These are phyloP conservation scores for Galerucella nymphaeae DNA, from an alignment of 2,888 invertebrate species.

Conservation along the genomic window DNA sequence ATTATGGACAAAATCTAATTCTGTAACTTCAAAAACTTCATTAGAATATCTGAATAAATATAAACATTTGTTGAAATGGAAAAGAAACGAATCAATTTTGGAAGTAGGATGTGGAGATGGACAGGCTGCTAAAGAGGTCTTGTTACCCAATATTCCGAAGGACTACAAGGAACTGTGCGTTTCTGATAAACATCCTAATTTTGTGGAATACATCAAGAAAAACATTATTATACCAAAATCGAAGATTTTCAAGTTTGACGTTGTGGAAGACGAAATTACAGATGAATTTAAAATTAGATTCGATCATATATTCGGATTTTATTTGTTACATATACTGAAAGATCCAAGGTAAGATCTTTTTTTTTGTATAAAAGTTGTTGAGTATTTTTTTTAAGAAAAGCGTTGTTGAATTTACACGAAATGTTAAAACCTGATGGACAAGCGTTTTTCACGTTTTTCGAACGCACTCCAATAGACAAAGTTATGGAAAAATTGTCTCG, in stretches of 20 bases:
- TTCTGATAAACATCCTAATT: background rate
- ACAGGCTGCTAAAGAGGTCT: background rate
- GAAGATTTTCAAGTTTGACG: slow-evolving; percentile 5
- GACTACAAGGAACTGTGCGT: slow-evolving; percentile 21
- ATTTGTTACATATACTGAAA: background rate
- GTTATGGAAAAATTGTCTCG: background rate
- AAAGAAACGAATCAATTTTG: slow-evolving; percentile 17
- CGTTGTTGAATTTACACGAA: slow-evolving; percentile 9
- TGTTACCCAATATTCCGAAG: slow-evolving; percentile 15
- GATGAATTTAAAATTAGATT: slow-evolving; percentile 8
- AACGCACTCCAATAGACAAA: background rate
- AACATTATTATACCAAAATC: background rate
- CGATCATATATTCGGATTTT: slow-evolving; percentile 22
- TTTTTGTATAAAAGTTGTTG: background rate
- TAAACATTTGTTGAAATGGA: slow-evolving; percentile 27
- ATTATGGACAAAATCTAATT: background rate
- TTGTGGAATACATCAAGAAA: slow-evolving; percentile 23
- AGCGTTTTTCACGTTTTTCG: background rate
- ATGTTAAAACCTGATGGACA: slow-evolving; percentile 19
- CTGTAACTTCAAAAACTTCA: background rate
- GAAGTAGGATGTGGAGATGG: slow-evolving; percentile 25
- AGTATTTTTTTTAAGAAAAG: slow-evolving; percentile 3
- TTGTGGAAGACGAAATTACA: slow-evolving; percentile 7
- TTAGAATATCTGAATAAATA: slow-evolving; percentile 7
- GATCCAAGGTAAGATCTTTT: slow-evolving; percentile 9